Conservation (phyloP, 2,797 vertebrate genomes). For the Lithobates sylvaticus region DNA sequence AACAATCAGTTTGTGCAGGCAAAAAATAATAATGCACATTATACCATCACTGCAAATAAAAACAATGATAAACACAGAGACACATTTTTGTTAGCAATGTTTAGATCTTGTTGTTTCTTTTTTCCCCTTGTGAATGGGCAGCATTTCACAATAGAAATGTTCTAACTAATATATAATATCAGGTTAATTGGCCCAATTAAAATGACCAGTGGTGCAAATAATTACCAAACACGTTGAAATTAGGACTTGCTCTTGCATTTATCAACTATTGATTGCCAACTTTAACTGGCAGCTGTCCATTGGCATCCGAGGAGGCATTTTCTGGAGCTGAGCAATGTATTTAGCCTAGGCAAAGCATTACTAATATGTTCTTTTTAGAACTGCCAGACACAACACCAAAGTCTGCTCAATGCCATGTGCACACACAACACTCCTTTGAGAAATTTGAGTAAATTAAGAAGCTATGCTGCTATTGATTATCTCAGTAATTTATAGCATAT, state of each 20-base stretch:
- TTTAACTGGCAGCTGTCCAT: conserved; percentile 44
- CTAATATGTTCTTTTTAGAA: conserved; percentile 45
- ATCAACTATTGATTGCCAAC: conserved; percentile 59
- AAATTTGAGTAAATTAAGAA: neutral
- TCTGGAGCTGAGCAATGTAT: conserved; percentile 42
- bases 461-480: neutral
- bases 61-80: neutral
- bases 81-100: neutral
- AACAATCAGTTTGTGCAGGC: neutral
- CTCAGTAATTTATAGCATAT: neutral
- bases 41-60: neutral
- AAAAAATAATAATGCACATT: conserved; percentile 11
- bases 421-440: conserved; percentile 25
- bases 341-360: conserved; percentile 39
- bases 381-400: conserved; percentile 49
- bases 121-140: neutral
- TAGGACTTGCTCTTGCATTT: conserved; percentile 41
- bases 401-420: neutral
- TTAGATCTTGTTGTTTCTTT: neutral
- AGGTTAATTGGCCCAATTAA: conserved; percentile 48
- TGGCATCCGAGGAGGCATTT: conserved; percentile 39
- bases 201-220: conserved; percentile 49
- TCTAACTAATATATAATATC: conserved; percentile 47
- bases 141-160: neutral
- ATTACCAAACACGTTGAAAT: conserved; percentile 55